Evolutionary conservation across 2,888 invertebrate genomes (phyloP), one percentile per base, ranked within the genome.

Genomic region (Orgyia antiqua): DNA sequence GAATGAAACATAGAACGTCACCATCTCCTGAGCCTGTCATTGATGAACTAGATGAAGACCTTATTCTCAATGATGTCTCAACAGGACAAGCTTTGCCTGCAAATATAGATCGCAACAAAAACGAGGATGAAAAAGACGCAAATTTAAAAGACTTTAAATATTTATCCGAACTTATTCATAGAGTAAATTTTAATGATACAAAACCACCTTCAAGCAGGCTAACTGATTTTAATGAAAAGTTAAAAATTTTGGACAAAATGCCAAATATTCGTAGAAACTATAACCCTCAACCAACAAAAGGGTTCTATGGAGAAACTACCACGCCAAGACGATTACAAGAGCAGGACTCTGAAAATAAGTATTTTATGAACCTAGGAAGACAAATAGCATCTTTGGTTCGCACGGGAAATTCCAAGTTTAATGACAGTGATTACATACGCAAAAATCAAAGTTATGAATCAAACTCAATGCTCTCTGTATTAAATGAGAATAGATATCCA

Each of bases 351-450:
- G 74, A 73, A 26, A 73, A 78, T 29, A 29, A 42, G 3, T 79
- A 72, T 39, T 84, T 78, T 37, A 59, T 64, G 27, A 73, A 73
- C 13, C 54, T 84, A 24, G 84, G 84, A 4, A 69, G 68, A 45
- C 71, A 80, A 67, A 84, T 83, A 58, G 84, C 84, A 20, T 51
- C 69, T 6, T 54, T 83, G 41, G 75, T 84, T 42, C 65, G 74
- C 28, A 68, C 64, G 13, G 52, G 70, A 27, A 71, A 79, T 33
- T 34, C 51, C 4, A 52, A 58, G 31, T 55, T 59, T 19, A 51
- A 62, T 17, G 45, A 68, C 6, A 58, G 10, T 66, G 37, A 54
- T 67, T 29, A 58, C 71, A 50, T 48, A 68, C 33, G 12, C 23
- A 24, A 20, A 12, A 60, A 67, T 38, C 49, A 51, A 33, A 29